Conservation (phyloP, 2,888 invertebrate genomes). For the Leptopterna dolabrata region DNA sequence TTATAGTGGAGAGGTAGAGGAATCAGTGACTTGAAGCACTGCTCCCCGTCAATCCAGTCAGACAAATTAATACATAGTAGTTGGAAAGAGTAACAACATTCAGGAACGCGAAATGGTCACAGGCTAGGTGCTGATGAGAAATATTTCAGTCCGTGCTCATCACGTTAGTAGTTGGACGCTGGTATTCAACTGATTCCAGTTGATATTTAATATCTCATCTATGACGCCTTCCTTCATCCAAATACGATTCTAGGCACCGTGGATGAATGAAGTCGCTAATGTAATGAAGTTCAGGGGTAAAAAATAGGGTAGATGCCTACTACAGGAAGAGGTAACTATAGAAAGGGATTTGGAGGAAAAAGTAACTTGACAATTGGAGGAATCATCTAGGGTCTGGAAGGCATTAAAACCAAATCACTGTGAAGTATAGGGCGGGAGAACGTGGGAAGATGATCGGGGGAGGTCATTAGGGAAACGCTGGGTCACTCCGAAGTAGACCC, state of each 20-base stretch:
- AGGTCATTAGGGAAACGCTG: constrained; percentile 47
- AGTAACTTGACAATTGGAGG: not conserved
- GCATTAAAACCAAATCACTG: constrained; percentile 29
- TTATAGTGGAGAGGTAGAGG: too few species aligned
- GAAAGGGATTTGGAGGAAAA: not conserved
- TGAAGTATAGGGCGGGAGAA: not conserved
- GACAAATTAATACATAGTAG: too few species aligned
- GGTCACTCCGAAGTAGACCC: constrained; percentile 33
- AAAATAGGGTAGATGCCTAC: too few species aligned
- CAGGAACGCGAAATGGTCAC: too few species aligned
- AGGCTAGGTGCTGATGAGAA: too few species aligned
- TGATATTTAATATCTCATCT: too few species aligned
- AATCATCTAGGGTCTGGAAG: constrained; percentile 10
- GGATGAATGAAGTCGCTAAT: not conserved
- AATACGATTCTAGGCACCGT: not conserved
- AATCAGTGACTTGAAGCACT: too few species aligned
- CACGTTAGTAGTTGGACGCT: too few species aligned
- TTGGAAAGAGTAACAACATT: too few species aligned
- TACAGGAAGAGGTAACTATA: not conserved
- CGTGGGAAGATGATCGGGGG: constrained; percentile 16
- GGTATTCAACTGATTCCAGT: too few species aligned
- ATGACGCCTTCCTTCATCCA: not conserved
- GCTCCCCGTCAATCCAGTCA: too few species aligned
- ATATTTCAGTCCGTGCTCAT: too few species aligned
- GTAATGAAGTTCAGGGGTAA: not conserved